Evolutionary conservation across 2,113 vertebrate species (phyloP).

Genomic region (Hipposideros armiger): DNA sequence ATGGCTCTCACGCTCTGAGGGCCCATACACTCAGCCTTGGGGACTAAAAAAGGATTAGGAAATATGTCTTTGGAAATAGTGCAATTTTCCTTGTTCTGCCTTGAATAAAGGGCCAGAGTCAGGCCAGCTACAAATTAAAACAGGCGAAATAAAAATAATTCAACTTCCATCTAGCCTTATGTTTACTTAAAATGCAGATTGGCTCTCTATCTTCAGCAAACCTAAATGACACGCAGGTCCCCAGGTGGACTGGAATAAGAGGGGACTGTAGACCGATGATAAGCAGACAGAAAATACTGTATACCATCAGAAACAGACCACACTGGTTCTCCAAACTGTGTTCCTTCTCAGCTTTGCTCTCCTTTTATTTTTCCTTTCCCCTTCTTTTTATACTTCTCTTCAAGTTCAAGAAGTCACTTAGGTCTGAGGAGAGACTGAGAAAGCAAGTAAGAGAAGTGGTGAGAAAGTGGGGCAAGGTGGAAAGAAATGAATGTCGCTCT

Average conservation of each 20-base stretch:
- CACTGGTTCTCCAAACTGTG: fast-evolving
- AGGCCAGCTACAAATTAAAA: background rate
- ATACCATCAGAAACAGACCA: background rate
- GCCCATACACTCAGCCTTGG: background rate
- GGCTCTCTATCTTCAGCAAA: background rate
- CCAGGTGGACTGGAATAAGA: background rate
- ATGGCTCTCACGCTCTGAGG: background rate
- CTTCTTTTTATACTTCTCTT: background rate
- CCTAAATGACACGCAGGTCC: background rate
- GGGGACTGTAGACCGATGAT: too few relatives aligned
- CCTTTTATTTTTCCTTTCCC: background rate
- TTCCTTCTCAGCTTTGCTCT: background rate
- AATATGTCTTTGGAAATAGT: background rate
- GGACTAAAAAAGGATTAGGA: background rate
- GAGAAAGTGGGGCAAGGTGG: background rate
- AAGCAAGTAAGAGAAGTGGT: background rate
- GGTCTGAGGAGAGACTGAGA: background rate
- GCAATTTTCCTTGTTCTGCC: background rate
- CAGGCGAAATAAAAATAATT: background rate
- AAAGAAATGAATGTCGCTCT: background rate
- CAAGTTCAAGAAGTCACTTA: background rate
- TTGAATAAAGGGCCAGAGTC: background rate
- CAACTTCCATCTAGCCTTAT: too few relatives aligned
- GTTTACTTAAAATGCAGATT: background rate
- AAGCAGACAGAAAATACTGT: fast-evolving